A percentile compares a stretch with the other conserved stretches of the same genome.
phyloP scores from a whole-genome alignment of 1,140 invertebrate genomes.

The Lepidurus couesii region DNA sequence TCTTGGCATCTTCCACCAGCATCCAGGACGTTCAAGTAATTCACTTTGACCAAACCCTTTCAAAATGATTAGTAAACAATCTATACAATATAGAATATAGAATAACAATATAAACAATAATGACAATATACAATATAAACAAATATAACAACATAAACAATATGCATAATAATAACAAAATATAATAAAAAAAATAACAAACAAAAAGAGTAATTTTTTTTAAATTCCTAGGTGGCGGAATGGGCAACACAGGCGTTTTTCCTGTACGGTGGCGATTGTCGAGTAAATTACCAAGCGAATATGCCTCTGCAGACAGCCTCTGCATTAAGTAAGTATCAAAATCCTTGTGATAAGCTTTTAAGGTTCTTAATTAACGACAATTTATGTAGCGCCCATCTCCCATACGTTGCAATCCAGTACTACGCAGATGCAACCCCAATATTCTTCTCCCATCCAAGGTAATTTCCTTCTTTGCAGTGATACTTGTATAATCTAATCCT shows the following conservation, averaged over 20 bases:
- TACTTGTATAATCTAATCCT: background rate
- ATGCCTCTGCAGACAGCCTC: conserved; percentile 28
- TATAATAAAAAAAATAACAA: background rate
- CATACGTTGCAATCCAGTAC: background rate
- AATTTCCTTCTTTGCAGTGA: background rate
- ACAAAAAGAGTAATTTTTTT: background rate
- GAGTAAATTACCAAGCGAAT: conserved; percentile 41
- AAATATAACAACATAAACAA: background rate
- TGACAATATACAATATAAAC: background rate
- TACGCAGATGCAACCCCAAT: background rate
- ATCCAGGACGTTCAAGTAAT: conserved; percentile 60
- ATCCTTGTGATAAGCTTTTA: background rate
- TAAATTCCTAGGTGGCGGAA: conserved; percentile 55
- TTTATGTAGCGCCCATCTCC: background rate
- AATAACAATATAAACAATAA: background rate
- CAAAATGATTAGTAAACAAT: background rate
- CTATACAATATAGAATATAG: background rate
- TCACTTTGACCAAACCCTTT: background rate
- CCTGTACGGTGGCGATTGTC: conserved; percentile 72
- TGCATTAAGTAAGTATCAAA: background rate
- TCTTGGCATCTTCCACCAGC: conserved; percentile 70
- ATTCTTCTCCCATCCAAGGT: conserved; percentile 1
- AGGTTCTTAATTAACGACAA: background rate
- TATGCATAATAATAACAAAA: too few species aligned
- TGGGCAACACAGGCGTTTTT: conserved; percentile 90